Percentiles rank a stretch among this genome's conserved stretches.
Evolutionary conservation across 2,113 vertebrate species (phyloP).

Genomic region (Vimba vimba): DNA sequence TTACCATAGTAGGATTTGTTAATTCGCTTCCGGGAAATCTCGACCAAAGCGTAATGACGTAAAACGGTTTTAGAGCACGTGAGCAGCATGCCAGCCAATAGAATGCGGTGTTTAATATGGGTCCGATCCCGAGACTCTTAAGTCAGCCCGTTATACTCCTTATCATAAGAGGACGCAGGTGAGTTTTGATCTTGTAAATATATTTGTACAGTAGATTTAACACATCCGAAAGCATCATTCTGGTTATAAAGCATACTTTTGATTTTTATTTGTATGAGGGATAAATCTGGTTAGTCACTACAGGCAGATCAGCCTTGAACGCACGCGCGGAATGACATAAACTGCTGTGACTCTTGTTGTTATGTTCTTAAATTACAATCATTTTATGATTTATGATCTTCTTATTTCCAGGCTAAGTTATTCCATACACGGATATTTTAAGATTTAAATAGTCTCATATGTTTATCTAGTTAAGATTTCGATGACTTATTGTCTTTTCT

Average conservation of each 20-base stretch:
- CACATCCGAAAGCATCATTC: neutral
- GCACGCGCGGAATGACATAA: neutral
- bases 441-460: neutral
- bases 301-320: neutral
- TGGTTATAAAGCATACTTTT: neutral
- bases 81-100: conserved; percentile 51
- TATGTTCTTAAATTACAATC: neutral
- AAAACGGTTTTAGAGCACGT: neutral
- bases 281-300: neutral
- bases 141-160: neutral
- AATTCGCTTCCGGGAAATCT: conserved; percentile 26
- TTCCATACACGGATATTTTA: neutral
- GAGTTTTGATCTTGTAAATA: conserved; percentile 7
- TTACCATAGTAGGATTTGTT: conserved; percentile 19
- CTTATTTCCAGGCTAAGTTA: neutral
- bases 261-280: neutral
- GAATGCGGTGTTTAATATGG: conserved; percentile 38
- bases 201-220: neutral
- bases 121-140: neutral
- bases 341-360: neutral
- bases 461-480: neutral
- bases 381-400: neutral
- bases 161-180: conserved; percentile 3
- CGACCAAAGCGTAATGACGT: neutral
- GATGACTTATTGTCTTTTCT: neutral